Conservation (phyloP, 2,113 vertebrate genomes). For the Notiomystis cincta region DNA sequence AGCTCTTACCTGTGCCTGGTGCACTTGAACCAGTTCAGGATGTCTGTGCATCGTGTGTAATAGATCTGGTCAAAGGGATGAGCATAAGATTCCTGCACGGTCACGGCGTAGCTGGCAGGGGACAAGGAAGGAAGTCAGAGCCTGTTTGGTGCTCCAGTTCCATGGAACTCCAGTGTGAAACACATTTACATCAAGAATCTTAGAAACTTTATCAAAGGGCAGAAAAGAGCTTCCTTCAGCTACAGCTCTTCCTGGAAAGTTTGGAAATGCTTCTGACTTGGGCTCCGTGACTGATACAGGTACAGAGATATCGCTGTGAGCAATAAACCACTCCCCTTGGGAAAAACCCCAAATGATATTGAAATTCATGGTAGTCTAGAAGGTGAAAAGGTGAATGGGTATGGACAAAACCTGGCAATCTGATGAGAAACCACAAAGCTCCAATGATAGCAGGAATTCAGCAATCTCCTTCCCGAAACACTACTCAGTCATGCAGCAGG, state of each 20-base stretch:
- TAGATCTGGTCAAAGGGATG: constrained; percentile 99
- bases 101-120: constrained; percentile 89
- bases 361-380: neutral
- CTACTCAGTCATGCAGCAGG: neutral
- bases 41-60: constrained; percentile 97
- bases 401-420: neutral
- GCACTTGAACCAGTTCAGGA: constrained; percentile 99
- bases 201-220: neutral
- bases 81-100: constrained; percentile 95
- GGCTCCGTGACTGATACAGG: neutral
- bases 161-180: neutral
- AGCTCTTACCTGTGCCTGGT: constrained; percentile 89
- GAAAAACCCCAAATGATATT: neutral
- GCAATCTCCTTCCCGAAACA: neutral
- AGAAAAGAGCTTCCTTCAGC: neutral
- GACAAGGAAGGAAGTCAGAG: neutral
- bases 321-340: neutral
- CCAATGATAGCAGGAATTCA: neutral
- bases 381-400: neutral
- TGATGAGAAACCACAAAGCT: neutral
- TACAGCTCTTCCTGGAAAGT: neutral
- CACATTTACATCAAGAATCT: neutral
- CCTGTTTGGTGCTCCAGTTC: too few species aligned
- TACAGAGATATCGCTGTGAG: neutral
- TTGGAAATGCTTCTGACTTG: neutral